A percentile compares a stretch with the other conserved stretches of the same genome.
Evolutionary conservation across 2,888 invertebrate species (phyloP).

Genomic region (Acanthosepion esculentum): DNA sequence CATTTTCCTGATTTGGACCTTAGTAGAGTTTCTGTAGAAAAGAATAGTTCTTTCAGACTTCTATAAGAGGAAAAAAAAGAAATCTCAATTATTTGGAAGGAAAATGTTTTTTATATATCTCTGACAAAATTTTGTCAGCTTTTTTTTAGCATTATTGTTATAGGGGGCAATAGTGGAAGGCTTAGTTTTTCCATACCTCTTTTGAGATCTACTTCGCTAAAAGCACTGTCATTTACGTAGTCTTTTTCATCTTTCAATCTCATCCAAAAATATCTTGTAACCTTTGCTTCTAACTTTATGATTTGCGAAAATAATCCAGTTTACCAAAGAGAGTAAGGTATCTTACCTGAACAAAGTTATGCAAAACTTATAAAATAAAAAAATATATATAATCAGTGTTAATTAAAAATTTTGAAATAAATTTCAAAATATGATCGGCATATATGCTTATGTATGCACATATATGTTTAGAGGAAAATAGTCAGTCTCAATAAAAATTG

Average conservation of each 20-base stretch:
- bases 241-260: neutral
- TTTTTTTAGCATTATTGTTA: neutral
- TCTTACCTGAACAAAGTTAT: neutral
- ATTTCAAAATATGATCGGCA: no score
- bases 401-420: no score
- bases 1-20: conserved; percentile 33
- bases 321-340: neutral
- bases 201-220: neutral
- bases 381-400: no score
- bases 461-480: no score
- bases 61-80: neutral
- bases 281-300: neutral
- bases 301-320: neutral
- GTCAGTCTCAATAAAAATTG: no score
- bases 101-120: neutral
- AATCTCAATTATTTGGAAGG: neutral
- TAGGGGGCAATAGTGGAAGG: neutral
- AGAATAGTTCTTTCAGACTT: neutral
- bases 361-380: no score
- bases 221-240: neutral
- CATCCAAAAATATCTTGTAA: conserved; percentile 8
- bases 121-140: neutral
- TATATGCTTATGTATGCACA: no score
- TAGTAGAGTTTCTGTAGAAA: neutral
- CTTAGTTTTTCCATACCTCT: neutral